Evolutionary conservation across 2,888 invertebrate species (phyloP), one percentile per base, ranked within the genome.

Genomic region (Lasioglossum lativentre): DNA sequence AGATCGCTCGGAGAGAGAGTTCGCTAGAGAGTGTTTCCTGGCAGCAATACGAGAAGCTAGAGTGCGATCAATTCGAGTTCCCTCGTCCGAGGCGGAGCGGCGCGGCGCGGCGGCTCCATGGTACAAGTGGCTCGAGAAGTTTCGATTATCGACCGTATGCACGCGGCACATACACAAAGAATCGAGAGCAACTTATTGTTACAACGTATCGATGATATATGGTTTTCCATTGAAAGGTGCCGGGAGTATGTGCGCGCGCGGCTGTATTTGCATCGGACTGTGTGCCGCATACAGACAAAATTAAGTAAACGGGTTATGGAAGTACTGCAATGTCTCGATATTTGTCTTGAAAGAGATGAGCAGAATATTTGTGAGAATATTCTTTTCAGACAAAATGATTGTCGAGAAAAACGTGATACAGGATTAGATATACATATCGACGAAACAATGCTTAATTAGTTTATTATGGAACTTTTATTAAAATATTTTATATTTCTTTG

Each of bases 171-270:
- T 56, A 71, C 77, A 34, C 71, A 74, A 82, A 86, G 76, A 85
- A 82, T 66, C 45, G 52, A 23, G 47, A 23, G 47, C 56, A 70
- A 82, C 78, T 85, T 82, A 82, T 82, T 85, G 74, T 79, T 79
- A 66, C 74, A 27, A 47, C 73, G 73, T 81, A 75, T 30, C 75
- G 73, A 78, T 78, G 80, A 82, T 85, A 56, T 76, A 82, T 71
- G 85, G 78, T 86, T 76, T 85, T 66, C 76, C 38, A 70, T 81
- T 52, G 77, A 73, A 71, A 38, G 40, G 47, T 42, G 27, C 47
- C 68, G n/a, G 12, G 12, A 68, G 30, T 47, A 23, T 52, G 27
- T n/a, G 42, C 23, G 70, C 23, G 70, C 34, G 45, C 52, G 12
- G 4, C 52, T 14, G 30, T 66, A 83, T 79, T 79, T 79, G 47